Percentiles rank a stretch among this genome's conserved stretches.
These are phyloP conservation scores for Prionailurus bengalensis DNA, from an alignment of 2,113 vertebrate species.

Conservation along the genomic window DNA sequence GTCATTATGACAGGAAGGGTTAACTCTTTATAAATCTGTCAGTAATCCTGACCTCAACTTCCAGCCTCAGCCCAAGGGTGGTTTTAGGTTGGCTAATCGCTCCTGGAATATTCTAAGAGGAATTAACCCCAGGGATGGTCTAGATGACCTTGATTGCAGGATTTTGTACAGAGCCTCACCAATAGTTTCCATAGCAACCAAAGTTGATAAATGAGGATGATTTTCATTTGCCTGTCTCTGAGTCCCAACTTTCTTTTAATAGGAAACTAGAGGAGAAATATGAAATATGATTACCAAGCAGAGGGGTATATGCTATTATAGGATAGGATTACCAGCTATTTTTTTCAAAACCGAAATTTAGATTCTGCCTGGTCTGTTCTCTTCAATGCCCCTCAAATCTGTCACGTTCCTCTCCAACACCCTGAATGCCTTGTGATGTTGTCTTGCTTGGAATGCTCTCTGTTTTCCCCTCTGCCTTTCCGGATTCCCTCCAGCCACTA, in stretches of 20 bases:
- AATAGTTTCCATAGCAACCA: constrained; percentile 69
- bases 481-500: neutral
- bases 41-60: constrained; percentile 28
- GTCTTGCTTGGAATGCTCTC: neutral
- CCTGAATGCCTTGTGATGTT: accelerated
- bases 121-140: neutral
- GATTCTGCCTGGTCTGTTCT: neutral
- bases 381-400: neutral
- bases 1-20: neutral
- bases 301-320: neutral
- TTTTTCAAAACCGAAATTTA: constrained; percentile 28
- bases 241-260: constrained; percentile 65
- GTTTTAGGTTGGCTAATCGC: constrained; percentile 37
- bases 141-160: constrained; percentile 32
- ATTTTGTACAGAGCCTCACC: neutral
- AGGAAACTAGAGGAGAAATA: constrained; percentile 47
- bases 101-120: constrained; percentile 32
- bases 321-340: neutral
- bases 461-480: neutral
- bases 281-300: constrained; percentile 29
- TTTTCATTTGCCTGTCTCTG: constrained; percentile 42
- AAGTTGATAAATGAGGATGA: constrained; percentile 49
- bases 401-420: neutral
- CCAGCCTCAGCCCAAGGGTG: neutral
- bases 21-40: constrained; percentile 55